Evolutionary conservation across 2,888 invertebrate genomes (phyloP), one percentile per base, ranked within the genome.

Genomic region (Luperina testacea): DNA sequence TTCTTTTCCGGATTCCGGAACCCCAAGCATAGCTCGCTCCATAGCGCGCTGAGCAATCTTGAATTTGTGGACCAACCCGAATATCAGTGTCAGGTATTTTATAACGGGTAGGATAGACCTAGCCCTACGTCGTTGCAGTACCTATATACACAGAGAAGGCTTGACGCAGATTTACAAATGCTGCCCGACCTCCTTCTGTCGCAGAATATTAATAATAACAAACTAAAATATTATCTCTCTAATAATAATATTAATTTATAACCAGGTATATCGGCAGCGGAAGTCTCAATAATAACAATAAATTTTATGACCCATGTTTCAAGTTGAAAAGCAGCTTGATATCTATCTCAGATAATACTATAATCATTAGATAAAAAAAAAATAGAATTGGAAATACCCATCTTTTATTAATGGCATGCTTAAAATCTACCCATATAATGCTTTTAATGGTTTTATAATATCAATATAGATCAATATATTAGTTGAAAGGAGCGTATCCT

Each of bases 211-310:
- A 75, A 51, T 65, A 48, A 38, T 38, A 57, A 48, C 38, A 53
- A 45, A 48, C 9, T 45, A 45, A 65, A 9, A 8, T n/a, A 15
- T 51, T 57, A 24, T 72, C 72, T 63, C 24, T 72, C 59, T 63
- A 7, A 67, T 42, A 57, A 38, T 63, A 32, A 72, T 32, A n/a
- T 57, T n/a, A 42, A n/a, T 77, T 61, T 64, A 64, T 72, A 48
- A 48, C 38, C 51, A 7, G 51, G 0, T 64, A 65, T 53, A 75
- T 69, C 15, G 72, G 17, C 63, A 87, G 69, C 85, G 82, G 88
- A 87, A 87, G 79, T 85, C 69, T 67, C 53, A 81, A 79, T 75
- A 81, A 80, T 87, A 84, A 81, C 74, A 80, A 82, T 84, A 86
- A 78, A 82, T 75, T 82, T 80, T 80, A 88, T 76, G 73, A 68